Conservation (phyloP, 2,888 invertebrate genomes). For the Machimus rusticus region DNA sequence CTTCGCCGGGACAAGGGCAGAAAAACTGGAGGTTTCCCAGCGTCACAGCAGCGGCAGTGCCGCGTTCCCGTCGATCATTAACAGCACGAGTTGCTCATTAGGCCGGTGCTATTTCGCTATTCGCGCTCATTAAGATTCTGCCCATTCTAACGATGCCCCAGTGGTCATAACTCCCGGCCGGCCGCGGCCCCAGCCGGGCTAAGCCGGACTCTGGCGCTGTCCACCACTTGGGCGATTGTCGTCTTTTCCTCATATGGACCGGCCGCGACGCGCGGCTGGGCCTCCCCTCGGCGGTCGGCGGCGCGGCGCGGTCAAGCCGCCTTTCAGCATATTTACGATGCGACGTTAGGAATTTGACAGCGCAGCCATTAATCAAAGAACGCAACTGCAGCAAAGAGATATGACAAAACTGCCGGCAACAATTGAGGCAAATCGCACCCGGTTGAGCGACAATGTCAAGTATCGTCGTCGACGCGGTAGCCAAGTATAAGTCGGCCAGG, state of each 20-base stretch:
- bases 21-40: background rate
- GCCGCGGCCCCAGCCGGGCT: background rate
- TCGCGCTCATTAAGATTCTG: slow-evolving; percentile 37
- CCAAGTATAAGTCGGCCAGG: background rate
- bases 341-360: slow-evolving; percentile 42
- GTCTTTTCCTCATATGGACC: slow-evolving; percentile 11
- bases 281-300: background rate
- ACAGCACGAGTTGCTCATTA: slow-evolving; percentile 40
- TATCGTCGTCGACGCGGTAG: background rate
- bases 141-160: slow-evolving; percentile 25
- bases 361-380: slow-evolving; percentile 40
- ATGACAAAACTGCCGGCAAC: slow-evolving; percentile 37
- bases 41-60: background rate
- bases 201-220: background rate
- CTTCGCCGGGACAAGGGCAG: background rate
- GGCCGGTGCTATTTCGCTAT: slow-evolving; percentile 1
- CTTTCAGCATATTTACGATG: slow-evolving; percentile 41
- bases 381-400: slow-evolving; percentile 21
- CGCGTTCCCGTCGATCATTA: slow-evolving; percentile 34
- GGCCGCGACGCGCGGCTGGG: background rate
- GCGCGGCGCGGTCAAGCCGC: background rate
- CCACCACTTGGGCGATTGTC: background rate
- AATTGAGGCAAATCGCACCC: slow-evolving; percentile 24
- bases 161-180: slow-evolving; percentile 19
- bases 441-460: background rate